Conservation (phyloP, 2,797 vertebrate genomes). For the Mormyrus proboscirostris region DNA sequence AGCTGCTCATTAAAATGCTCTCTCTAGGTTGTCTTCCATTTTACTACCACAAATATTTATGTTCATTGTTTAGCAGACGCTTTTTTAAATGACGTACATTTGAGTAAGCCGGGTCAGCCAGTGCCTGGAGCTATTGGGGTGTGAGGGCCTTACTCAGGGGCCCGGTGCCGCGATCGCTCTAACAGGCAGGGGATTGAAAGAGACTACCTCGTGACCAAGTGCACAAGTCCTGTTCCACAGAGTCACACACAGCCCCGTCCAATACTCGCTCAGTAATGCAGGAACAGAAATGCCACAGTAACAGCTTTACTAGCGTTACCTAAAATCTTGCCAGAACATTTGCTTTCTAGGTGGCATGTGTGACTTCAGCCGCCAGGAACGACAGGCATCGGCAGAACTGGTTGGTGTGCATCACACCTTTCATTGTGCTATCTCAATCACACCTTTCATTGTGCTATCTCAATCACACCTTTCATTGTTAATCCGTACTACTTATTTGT, state of each 20-base stretch:
- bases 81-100: neutral
- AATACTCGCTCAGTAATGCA: neutral
- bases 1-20: neutral
- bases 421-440: neutral
- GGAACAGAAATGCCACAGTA: neutral
- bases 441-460: neutral
- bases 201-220: neutral
- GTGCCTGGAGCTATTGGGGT: neutral
- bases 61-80: neutral
- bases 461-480: neutral
- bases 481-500: neutral
- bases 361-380: conserved; percentile 1
- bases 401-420: neutral
- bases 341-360: neutral
- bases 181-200: neutral
- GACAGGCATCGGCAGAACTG: neutral
- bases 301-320: neutral
- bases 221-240: neutral
- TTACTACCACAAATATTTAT: neutral
- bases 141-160: neutral
- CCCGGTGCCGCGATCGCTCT: neutral
- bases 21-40: neutral
- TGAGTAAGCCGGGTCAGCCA: neutral
- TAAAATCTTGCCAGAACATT: neutral
- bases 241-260: neutral